phyloP scores from a whole-genome alignment of 2,113 vertebrate genomes.

The Balaeniceps rex region DNA sequence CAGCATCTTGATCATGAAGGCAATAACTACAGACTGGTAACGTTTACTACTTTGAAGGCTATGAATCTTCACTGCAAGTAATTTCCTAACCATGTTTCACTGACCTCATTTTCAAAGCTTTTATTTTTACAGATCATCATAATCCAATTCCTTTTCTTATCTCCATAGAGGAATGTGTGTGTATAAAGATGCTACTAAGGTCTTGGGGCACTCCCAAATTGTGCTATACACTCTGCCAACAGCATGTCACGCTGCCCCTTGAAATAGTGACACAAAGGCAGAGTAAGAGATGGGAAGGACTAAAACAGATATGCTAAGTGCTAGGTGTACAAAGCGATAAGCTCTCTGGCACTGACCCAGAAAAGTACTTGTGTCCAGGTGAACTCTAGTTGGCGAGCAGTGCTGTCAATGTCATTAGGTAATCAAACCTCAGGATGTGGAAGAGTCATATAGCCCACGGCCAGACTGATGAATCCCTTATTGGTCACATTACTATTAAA shows the following conservation, averaged over 20 bases:
- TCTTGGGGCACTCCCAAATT: neutral
- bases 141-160: neutral
- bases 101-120: constrained; percentile 16
- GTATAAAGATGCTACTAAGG: neutral
- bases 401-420: neutral
- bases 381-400: neutral
- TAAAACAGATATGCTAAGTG: neutral
- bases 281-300: neutral
- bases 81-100: neutral
- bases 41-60: neutral
- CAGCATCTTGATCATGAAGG: neutral
- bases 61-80: neutral
- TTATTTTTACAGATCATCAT: constrained; percentile 24
- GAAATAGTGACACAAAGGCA: neutral
- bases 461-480: neutral
- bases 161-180: neutral
- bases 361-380: neutral
- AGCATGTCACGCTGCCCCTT: neutral
- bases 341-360: neutral
- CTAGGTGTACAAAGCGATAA: neutral
- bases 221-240: neutral
- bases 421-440: neutral
- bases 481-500: neutral
- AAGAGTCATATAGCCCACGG: neutral
- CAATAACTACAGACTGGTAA: neutral